Base-by-base conservation (phyloP, 2,888 invertebrate genomes). In the Microdon myrmicae region DNA sequence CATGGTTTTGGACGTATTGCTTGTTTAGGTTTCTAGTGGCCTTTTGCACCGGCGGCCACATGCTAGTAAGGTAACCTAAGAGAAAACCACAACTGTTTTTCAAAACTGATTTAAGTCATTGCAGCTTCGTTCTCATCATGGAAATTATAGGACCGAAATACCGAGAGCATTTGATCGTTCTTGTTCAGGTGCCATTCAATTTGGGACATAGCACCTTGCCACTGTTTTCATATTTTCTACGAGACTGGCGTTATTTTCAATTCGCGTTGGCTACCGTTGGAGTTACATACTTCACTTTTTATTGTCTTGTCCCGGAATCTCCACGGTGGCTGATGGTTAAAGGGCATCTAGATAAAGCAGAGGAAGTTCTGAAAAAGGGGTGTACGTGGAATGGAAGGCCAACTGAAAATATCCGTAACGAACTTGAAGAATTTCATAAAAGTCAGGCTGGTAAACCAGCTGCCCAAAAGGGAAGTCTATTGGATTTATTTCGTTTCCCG, bases 1-100 rank as follows among this genome's bases (percentile, higher is more conserved):
- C 90, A 5, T 87, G 87, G 82, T 86, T 85, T 41, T 71, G 74
- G 69, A 35, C 79, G 3, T 88, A 90, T 71, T 83, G 89, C 2
- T 68, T 85, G 0, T 81, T 89, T 35, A 82, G 90, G 32, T 87
- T 90, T 72, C 71, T 89, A 12, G 83, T 86, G 19, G 90, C 90
- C 1, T 81, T 88, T 9, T 88, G 88, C 2, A 88, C 89, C 5
- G 90, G 90, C 37, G 91, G 90, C 16, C 88, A 88, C 1, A 91
- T 91, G 88, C 86, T 90, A 41, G 89, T 89, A 25, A 70, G 69
- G 71, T 69, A 32, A 28, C 35, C 45, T 0, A 7, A n/a, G 4
- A 16, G 4, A 7, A 9, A 31, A 7, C 32, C 81, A n/a, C 7
- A 8, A 8, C 16, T 12, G 17, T n/a, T 7, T 8, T 6, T 38